phyloP scores from a whole-genome alignment of 2,888 invertebrate genomes.

The Trimorus sp. region DNA sequence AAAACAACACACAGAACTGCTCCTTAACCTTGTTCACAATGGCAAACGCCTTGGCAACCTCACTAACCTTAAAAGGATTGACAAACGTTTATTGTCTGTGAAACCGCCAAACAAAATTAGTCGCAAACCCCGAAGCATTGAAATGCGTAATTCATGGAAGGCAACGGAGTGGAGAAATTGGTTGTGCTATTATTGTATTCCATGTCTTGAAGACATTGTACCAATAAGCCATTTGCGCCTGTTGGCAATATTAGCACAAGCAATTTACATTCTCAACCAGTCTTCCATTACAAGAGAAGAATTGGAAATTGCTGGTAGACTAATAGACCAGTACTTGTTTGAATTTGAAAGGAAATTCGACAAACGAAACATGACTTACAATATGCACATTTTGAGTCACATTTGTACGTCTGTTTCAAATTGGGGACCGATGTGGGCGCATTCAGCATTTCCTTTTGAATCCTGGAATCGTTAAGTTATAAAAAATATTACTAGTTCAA shows the following conservation, averaged over 20 bases:
- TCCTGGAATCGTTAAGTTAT: constrained; percentile 29
- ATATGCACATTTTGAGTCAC: constrained; percentile 22
- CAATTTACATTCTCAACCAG: constrained; percentile 1
- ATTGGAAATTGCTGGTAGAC: neutral
- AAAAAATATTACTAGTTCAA: constrained; percentile 1
- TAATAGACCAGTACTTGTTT: neutral
- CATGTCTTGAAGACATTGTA: constrained; percentile 15
- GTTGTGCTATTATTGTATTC: constrained; percentile 18
- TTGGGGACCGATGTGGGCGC: constrained; percentile 18
- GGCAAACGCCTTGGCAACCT: too few relatives aligned
- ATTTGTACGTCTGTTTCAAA: neutral
- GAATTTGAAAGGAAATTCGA: constrained; percentile 5
- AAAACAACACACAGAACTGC: neutral
- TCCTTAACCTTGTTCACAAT: too few relatives aligned
- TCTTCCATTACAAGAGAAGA: neutral
- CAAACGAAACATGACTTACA: constrained; percentile 10
- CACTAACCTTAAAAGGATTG: constrained; percentile 10
- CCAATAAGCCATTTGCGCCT: neutral
- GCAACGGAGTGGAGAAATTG: constrained; percentile 41
- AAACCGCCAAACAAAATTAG: constrained; percentile 8
- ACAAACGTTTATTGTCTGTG: constrained; percentile 4
- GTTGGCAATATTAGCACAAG: constrained; percentile 3
- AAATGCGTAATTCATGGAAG: constrained; percentile 5
- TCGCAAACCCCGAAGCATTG: neutral
- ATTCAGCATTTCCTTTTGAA: constrained; percentile 26